Conservation (phyloP, 1,140 invertebrate genomes). For the Drosophila azteca region DNA sequence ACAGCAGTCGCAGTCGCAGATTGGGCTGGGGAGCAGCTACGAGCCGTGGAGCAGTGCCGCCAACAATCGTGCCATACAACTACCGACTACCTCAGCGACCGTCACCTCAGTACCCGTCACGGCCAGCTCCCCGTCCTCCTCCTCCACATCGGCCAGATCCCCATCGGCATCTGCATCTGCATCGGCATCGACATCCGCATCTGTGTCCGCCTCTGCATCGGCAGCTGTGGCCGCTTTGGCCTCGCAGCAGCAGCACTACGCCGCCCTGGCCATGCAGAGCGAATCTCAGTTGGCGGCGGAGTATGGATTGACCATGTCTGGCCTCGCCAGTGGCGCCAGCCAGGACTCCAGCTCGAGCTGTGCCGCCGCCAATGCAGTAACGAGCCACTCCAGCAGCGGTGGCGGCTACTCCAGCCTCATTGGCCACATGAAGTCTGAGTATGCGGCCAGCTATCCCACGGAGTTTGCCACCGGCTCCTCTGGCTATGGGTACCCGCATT, state of each 20-base stretch:
- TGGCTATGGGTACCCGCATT: slow-evolving; percentile 55
- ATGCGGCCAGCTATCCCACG: slow-evolving; percentile 63
- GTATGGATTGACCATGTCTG: slow-evolving; percentile 75
- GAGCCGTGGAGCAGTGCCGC: slow-evolving; percentile 38
- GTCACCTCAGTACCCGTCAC: slow-evolving; percentile 20
- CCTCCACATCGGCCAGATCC: slow-evolving; percentile 5
- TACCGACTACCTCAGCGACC: slow-evolving; percentile 32
- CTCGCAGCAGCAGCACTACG: slow-evolving; percentile 58
- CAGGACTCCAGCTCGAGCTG: slow-evolving; percentile 55
- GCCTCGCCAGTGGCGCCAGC: slow-evolving; percentile 62
- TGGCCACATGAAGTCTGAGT: slow-evolving; percentile 74
- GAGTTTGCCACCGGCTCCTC: slow-evolving; percentile 56
- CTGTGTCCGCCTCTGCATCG: slow-evolving; percentile 7
- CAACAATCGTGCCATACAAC: slow-evolving; percentile 30
- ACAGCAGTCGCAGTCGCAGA: not conserved
- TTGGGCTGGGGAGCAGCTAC: slow-evolving; percentile 3
- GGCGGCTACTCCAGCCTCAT: slow-evolving; percentile 40
- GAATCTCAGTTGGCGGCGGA: slow-evolving; percentile 76
- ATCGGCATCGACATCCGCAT: not conserved
- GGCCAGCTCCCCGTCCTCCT: slow-evolving; percentile 14
- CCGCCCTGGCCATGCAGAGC: slow-evolving; percentile 73
- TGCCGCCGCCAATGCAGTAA: slow-evolving; percentile 10
- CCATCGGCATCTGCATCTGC: slow-evolving; percentile 1
- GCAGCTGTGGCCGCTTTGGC: slow-evolving; percentile 17
- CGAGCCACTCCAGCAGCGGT: slow-evolving; percentile 16